These are phyloP conservation scores for Drosophila suzukii DNA, from an alignment of 1,140 invertebrate genomes.

Conservation along the genomic window DNA sequence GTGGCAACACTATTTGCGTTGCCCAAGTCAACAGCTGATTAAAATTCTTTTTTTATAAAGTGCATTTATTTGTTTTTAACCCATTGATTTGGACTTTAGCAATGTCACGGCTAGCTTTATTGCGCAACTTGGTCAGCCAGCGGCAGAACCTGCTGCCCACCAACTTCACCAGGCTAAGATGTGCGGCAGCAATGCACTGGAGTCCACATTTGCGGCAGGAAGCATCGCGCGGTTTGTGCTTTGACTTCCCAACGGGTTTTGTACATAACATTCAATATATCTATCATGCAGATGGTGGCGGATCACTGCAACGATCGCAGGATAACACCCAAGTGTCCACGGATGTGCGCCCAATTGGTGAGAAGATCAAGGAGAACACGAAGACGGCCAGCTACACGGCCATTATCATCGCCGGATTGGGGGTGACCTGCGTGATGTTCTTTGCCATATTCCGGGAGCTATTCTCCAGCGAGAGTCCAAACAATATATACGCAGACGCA, in stretches of 20 bases:
- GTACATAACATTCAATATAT: neutral
- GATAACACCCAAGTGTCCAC: slow-evolving; percentile 84
- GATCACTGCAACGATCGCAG: slow-evolving; percentile 55
- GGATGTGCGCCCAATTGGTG: slow-evolving; percentile 87
- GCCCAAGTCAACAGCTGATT: slow-evolving; percentile 48
- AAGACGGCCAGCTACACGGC: slow-evolving; percentile 93
- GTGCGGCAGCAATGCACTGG: slow-evolving; percentile 47
- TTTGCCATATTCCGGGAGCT: slow-evolving; percentile 93
- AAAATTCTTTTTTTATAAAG: slow-evolving; percentile 19
- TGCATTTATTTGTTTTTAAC: slow-evolving; percentile 36
- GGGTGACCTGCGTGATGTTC: slow-evolving; percentile 91
- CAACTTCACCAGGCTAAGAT: slow-evolving; percentile 30
- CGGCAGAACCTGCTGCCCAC: slow-evolving; percentile 38
- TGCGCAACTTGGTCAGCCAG: slow-evolving; percentile 58
- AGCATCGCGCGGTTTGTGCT: slow-evolving; percentile 41
- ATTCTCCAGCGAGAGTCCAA: slow-evolving; percentile 94
- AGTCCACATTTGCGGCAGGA: slow-evolving; percentile 29
- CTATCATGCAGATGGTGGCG: slow-evolving; percentile 8
- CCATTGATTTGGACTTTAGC: slow-evolving; percentile 8
- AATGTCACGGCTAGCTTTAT: slow-evolving; percentile 60
- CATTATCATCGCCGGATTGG: slow-evolving; percentile 91
- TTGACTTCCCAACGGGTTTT: neutral
- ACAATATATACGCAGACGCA: slow-evolving; percentile 92
- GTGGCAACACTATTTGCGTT: slow-evolving; percentile 1
- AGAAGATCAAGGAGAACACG: slow-evolving; percentile 94